Conservation (phyloP, 2,888 invertebrate species). For the Apantesis nais region DNA sequence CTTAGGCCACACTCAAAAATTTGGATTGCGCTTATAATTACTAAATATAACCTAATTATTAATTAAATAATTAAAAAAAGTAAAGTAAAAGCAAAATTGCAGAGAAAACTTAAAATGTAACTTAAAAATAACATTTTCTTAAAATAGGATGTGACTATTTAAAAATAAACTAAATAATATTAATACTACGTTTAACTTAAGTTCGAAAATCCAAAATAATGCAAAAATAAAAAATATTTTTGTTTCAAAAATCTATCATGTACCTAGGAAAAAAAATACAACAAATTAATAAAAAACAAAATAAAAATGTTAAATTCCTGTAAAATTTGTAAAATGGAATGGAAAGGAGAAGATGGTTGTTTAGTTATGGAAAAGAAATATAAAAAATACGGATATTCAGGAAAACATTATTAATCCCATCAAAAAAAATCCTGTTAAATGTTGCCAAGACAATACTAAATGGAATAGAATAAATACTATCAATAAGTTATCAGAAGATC, state of each 20-base stretch:
- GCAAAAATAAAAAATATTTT: conserved; percentile 7
- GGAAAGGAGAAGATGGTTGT: not conserved
- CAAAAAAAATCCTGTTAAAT: no score
- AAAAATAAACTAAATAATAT: conserved; percentile 45
- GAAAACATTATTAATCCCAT: no score
- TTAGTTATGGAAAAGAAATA: no score
- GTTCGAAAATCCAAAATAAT: conserved; percentile 38
- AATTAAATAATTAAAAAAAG: conserved; percentile 12
- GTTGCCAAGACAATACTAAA: no score
- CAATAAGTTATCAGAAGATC: no score
- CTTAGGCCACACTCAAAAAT: conserved; percentile 7
- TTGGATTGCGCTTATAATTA: conserved; percentile 14
- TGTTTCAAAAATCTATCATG: conserved; percentile 82
- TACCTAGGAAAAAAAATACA: conserved; percentile 66
- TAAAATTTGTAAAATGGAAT: not conserved
- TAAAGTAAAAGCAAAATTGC: conserved; percentile 13
- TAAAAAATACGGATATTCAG: no score
- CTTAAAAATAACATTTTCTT: conserved; percentile 36
- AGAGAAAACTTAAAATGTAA: conserved; percentile 33
- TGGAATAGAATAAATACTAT: no score
- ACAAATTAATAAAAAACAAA: conserved; percentile 16
- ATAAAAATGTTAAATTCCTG: not conserved
- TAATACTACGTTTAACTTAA: conserved; percentile 51
- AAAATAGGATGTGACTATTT: conserved; percentile 77
- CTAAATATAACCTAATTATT: conserved; percentile 5